phyloP scores from a whole-genome alignment of 2,113 vertebrate species.

The Chaetodon auriga region DNA sequence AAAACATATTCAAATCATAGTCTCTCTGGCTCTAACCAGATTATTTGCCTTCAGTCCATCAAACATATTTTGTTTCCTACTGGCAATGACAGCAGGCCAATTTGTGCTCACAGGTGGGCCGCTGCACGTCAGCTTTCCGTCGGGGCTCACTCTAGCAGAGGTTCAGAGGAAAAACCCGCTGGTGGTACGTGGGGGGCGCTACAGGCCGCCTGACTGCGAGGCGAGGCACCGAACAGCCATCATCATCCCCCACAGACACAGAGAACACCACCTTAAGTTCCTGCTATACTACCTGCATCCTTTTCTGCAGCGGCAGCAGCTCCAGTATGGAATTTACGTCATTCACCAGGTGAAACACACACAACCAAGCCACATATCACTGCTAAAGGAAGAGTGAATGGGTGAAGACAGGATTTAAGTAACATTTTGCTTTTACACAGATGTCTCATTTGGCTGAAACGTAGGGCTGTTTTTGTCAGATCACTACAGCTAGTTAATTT shows the following conservation, averaged over 20 bases:
- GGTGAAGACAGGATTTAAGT: neutral
- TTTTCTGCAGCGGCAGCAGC: slow-evolving; percentile 87
- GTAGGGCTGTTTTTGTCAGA: neutral
- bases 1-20: neutral
- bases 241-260: slow-evolving; percentile 86
- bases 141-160: slow-evolving; percentile 78
- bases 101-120: slow-evolving; percentile 79
- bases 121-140: slow-evolving; percentile 84
- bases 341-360: slow-evolving; percentile 86
- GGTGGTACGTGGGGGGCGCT: slow-evolving; percentile 85
- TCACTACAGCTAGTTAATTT: neutral
- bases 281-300: slow-evolving; percentile 88
- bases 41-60: slow-evolving; percentile 33
- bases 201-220: slow-evolving; percentile 85
- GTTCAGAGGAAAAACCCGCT: slow-evolving; percentile 83
- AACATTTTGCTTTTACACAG: neutral
- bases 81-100: neutral
- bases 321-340: slow-evolving; percentile 86
- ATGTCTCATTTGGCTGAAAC: neutral
- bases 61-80: neutral
- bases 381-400: neutral
- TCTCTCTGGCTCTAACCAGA: neutral
- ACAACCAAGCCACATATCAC: neutral
- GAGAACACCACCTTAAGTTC: slow-evolving; percentile 85
- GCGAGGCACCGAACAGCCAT: slow-evolving; percentile 83